Conservation (phyloP, 2,888 invertebrate genomes). For the Emmelina monodactyla region DNA sequence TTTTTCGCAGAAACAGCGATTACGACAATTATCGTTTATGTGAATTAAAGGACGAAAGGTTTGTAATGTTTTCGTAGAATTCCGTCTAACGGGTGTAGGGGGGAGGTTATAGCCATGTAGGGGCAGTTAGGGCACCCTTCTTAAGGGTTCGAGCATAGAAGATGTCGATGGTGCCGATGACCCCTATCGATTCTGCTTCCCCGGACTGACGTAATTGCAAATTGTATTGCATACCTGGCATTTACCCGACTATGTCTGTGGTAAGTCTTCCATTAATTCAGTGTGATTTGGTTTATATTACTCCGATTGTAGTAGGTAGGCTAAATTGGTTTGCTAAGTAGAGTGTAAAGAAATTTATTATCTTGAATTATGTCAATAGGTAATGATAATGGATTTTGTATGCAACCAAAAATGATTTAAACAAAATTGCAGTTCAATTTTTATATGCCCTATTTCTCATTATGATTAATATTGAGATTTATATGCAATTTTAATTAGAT, state of each 20-base stretch:
- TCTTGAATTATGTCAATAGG: no score
- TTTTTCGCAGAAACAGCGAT: slow-evolving; percentile 3
- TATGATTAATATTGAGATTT: no score
- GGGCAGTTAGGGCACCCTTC: slow-evolving; percentile 48
- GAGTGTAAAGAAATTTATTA: no score
- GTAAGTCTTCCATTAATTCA: neutral
- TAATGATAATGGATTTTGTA: no score
- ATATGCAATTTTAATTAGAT: no score
- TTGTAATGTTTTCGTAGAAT: slow-evolving; percentile 49
- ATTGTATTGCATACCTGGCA: slow-evolving; percentile 20
- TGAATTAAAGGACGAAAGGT: slow-evolving; percentile 38
- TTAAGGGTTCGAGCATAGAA: slow-evolving; percentile 50
- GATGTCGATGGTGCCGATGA: slow-evolving; percentile 60
- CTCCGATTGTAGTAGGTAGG: no score
- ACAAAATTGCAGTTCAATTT: no score
- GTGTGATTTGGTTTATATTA: no score
- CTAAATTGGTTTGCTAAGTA: no score
- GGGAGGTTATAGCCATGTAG: slow-evolving; percentile 44
- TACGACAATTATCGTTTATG: slow-evolving; percentile 22
- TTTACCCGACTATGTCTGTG: neutral
- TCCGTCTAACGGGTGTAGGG: slow-evolving; percentile 36
- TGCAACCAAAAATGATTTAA: no score
- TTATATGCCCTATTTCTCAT: no score
- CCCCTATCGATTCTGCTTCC: slow-evolving; percentile 60
- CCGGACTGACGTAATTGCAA: slow-evolving; percentile 49